These are phyloP conservation scores for Pseudochirops cupreus DNA, from an alignment of 2,797 vertebrate genomes.

Conservation along the genomic window DNA sequence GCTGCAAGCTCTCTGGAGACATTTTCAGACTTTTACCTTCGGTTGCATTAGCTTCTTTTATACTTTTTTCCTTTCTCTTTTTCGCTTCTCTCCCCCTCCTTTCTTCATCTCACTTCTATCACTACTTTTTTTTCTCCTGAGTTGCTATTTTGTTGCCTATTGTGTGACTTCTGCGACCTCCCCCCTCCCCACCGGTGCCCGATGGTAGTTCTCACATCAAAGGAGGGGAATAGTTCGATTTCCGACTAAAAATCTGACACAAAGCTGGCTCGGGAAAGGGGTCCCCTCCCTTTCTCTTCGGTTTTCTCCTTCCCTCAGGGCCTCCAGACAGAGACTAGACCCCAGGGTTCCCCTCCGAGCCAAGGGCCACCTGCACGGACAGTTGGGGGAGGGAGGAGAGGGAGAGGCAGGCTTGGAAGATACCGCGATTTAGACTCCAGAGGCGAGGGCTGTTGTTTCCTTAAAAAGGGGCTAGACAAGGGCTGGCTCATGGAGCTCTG, in stretches of 20 bases:
- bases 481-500: background rate
- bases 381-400: background rate
- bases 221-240: constrained; percentile 81
- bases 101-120: no score
- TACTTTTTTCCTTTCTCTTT: constrained; percentile 58
- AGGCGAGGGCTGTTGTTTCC: background rate
- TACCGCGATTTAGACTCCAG: background rate
- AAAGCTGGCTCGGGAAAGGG: constrained; percentile 27
- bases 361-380: background rate
- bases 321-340: background rate
- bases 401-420: constrained; percentile 10
- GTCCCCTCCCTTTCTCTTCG: constrained; percentile 9
- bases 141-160: constrained; percentile 77
- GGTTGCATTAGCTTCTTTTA: constrained; percentile 75
- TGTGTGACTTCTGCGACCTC: constrained; percentile 75
- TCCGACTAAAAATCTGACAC: constrained; percentile 54
- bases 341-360: background rate
- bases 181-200: constrained; percentile 49
- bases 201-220: constrained; percentile 79
- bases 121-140: constrained; percentile 25
- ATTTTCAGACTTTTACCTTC: constrained; percentile 82
- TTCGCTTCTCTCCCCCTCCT: constrained; percentile 9
- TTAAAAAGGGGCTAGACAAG: background rate
- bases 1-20: constrained; percentile 46
- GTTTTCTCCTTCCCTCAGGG: background rate